A percentile compares a stretch with the other conserved stretches of the same genome.
Evolutionary conservation across 2,797 vertebrate genomes (phyloP).

Genomic region (Sarcophilus harrisii): DNA sequence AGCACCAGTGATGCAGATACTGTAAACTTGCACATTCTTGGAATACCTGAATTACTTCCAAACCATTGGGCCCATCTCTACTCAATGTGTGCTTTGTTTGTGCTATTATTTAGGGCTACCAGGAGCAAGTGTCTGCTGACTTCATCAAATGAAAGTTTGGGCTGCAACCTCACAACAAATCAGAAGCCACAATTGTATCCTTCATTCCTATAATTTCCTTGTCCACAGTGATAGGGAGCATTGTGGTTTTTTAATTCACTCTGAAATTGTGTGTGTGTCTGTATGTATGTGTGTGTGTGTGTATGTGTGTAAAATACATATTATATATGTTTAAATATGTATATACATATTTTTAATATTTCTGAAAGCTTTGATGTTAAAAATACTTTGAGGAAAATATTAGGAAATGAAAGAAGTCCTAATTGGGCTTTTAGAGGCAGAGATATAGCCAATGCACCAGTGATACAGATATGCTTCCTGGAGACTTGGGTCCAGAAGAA

Average conservation of each 20-base stretch:
- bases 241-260: not conserved
- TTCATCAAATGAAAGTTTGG: not conserved
- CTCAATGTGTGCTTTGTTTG: not conserved
- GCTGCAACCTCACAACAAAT: not conserved
- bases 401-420: not conserved
- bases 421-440: not conserved
- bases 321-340: no score
- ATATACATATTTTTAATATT: not conserved
- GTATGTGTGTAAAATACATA: no score
- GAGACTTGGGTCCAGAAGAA: not conserved
- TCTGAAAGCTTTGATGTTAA: not conserved
- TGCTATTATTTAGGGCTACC: not conserved
- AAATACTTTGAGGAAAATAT: not conserved
- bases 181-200: not conserved
- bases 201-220: not conserved
- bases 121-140: conserved; percentile 6
- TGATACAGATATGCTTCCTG: not conserved
- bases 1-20: not conserved
- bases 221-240: no score
- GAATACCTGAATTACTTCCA: conserved; percentile 42
- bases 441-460: not conserved
- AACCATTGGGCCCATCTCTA: not conserved
- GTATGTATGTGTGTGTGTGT: not conserved
- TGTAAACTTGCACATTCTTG: not conserved
- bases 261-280: not conserved